These are phyloP conservation scores for Simalia tracyae DNA, from an alignment of 2,797 vertebrate genomes.

Conservation along the genomic window DNA sequence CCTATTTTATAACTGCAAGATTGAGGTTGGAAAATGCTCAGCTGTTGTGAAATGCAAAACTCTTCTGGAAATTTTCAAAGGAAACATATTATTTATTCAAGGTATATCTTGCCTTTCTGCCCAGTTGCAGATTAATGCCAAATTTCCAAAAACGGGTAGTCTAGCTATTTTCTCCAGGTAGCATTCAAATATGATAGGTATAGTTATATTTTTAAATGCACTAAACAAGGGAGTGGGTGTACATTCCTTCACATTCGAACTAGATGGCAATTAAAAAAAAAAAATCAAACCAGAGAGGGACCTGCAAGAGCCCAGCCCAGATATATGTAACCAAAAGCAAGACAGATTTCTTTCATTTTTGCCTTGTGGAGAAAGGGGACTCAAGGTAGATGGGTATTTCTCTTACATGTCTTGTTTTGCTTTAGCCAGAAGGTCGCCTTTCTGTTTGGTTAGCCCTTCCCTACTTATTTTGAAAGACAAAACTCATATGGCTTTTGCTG, in stretches of 20 bases:
- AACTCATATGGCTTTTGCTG: not conserved
- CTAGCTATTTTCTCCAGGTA: not conserved
- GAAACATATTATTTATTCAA: not conserved
- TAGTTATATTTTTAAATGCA: not conserved
- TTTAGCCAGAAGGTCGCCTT: not conserved
- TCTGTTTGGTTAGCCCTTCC: not conserved
- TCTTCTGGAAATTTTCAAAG: not conserved
- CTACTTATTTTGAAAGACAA: constrained; percentile 6
- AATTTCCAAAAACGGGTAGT: not conserved
- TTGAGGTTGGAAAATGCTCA: not conserved
- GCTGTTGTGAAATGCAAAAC: not conserved
- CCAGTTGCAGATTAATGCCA: not conserved
- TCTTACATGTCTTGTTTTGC: not conserved
- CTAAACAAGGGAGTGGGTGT: not conserved
- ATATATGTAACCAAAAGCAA: not conserved
- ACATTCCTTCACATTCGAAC: not conserved
- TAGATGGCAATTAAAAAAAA: not conserved
- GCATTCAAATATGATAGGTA: not conserved
- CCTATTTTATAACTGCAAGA: not conserved
- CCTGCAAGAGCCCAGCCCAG: not conserved
- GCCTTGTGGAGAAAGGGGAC: not conserved
- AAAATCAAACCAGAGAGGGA: not conserved
- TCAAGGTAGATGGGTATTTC: not conserved
- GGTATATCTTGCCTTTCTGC: not conserved
- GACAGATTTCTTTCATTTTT: not conserved